Percentiles rank a stretch among this genome's conserved stretches.
These are phyloP conservation scores for Lithobates sylvaticus DNA, from an alignment of 2,797 vertebrate species.

Conservation along the genomic window DNA sequence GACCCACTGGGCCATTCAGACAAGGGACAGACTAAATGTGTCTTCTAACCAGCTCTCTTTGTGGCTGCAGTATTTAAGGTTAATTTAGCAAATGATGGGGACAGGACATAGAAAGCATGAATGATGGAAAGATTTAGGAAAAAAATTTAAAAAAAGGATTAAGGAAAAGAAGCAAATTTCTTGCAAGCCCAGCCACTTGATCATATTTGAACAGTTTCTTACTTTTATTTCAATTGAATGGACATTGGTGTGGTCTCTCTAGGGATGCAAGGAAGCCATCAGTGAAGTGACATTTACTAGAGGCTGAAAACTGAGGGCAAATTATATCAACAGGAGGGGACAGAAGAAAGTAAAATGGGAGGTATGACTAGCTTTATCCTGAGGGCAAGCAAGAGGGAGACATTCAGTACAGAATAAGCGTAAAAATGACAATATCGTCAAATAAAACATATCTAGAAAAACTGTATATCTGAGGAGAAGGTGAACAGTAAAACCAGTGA, in stretches of 20 bases:
- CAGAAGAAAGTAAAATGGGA: background rate
- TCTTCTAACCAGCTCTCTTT: slow-evolving; percentile 54
- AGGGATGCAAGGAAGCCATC: slow-evolving; percentile 39
- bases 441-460: no score
- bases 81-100: slow-evolving; percentile 59
- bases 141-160: slow-evolving; percentile 15
- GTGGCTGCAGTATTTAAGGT: slow-evolving; percentile 59
- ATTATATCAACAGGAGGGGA: slow-evolving; percentile 52
- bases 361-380: slow-evolving; percentile 5
- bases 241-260: slow-evolving; percentile 40
- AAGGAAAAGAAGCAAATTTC: slow-evolving; percentile 52
- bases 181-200: slow-evolving; percentile 43
- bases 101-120: slow-evolving; percentile 31
- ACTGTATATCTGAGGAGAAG: background rate
- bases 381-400: slow-evolving; percentile 2
- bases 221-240: background rate
- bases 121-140: slow-evolving; percentile 38
- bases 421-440: no score
- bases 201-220: slow-evolving; percentile 52
- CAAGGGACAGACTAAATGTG: slow-evolving; percentile 47
- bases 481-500: background rate
- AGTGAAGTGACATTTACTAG: slow-evolving; percentile 57
- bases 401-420: no score
- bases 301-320: slow-evolving; percentile 24
- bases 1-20: slow-evolving; percentile 49